Conservation (phyloP, 2,797 vertebrate genomes). For the Clamator glandarius region DNA sequence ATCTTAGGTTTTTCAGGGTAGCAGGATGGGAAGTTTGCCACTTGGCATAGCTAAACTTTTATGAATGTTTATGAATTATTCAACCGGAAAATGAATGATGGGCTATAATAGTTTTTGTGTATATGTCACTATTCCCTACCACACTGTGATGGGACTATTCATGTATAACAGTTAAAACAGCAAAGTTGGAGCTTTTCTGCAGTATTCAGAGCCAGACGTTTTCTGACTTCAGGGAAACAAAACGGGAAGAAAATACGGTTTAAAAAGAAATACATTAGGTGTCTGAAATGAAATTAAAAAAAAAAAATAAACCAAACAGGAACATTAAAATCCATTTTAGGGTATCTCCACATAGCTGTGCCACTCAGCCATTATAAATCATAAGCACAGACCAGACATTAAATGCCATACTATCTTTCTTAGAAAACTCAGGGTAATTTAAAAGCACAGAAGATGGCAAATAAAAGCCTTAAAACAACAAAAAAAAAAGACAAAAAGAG, state of each 20-base stretch:
- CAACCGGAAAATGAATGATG: slow-evolving; percentile 57
- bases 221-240: background rate
- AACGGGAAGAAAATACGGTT: background rate
- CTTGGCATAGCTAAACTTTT: slow-evolving; percentile 26
- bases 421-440: background rate
- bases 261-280: background rate
- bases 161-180: slow-evolving; percentile 47
- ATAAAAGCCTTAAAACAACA: background rate
- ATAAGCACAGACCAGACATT: background rate
- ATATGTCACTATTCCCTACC: slow-evolving; percentile 24
- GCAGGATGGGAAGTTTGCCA: background rate
- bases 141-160: slow-evolving; percentile 14
- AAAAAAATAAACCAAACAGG: background rate
- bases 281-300: background rate
- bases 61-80: slow-evolving; percentile 67
- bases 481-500: too few species aligned
- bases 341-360: background rate
- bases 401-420: background rate
- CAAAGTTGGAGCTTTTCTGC: background rate
- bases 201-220: background rate
- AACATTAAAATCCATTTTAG: background rate
- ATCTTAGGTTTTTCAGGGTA: background rate
- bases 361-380: fast-evolving
- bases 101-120: slow-evolving; percentile 30
- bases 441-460: background rate